Evolutionary conservation across 37 sponge, comb jelly and placozoan genomes (phyloP), one percentile per base, ranked within the genome.

Genomic region (Dysidea cf. avara): DNA sequence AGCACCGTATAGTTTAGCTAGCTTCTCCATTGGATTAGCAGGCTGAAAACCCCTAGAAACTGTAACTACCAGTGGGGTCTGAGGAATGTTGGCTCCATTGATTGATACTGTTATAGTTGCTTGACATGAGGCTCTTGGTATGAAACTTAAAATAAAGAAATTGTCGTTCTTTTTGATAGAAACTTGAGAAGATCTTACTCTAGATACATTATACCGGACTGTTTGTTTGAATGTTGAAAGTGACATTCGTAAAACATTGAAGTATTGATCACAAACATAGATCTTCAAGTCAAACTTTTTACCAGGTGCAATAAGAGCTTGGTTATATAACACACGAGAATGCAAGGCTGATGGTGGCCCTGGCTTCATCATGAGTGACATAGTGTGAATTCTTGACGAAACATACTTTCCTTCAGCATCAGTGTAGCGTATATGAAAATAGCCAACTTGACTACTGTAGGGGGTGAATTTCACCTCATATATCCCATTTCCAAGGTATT

Each of bases 201-300:
- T 53, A 22, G 34, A 4, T n/a, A 32, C 4, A 32, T 70, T 3
- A 43, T 3, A 28, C 3, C 17, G 18, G 31, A 16, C 33, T 6
- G 33, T 35, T 34, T 7, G 29, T 28, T 32, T 43, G 9, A 43
- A 43, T 12, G 5, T 9, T 9, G 9, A 5, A 12, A 5, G 5
- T 5, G 7, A 12, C 9, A 9, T 5, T 43, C 9, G 46, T 43
- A 43, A 5, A 43, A 9, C 5, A 43, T 73, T 73, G 74, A 59
- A 73, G 21, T 40, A 73, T n/a, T 33, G 46, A 58, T 73, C 74
- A 40, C 28, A 73, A 40, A 73, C 25, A 26, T 39, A 39, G 5
- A 73, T 39, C 37, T 47, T 43, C 21, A 39, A 40, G 33, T 5
- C 12, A 28, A 16, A 58, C 1, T 0, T 13, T 11, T 56, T 24